These are phyloP conservation scores for Dasyurus viverrinus DNA, from an alignment of 2,113 vertebrate genomes.

Conservation along the genomic window DNA sequence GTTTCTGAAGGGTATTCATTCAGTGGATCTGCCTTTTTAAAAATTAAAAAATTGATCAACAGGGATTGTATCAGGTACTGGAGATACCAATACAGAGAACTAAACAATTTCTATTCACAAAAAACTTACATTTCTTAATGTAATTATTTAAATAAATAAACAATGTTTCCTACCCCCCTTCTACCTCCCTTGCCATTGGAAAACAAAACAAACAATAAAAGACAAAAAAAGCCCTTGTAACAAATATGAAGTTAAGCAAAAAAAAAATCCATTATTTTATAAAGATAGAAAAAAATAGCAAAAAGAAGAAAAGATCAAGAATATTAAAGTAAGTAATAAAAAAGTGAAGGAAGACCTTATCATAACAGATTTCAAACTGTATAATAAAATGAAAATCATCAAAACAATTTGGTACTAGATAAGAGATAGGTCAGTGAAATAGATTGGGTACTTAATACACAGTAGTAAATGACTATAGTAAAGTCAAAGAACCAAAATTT, in stretches of 20 bases:
- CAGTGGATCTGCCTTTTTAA: slow-evolving; percentile 12
- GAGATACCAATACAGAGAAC: not conserved
- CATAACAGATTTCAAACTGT: not conserved
- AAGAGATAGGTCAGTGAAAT: not conserved
- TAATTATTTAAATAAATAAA: not conserved
- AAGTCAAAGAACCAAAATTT: not conserved
- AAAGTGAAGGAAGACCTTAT: not conserved
- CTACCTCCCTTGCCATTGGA: not conserved
- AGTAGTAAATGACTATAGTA: not conserved
- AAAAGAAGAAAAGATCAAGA: not conserved
- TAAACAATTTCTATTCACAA: not conserved
- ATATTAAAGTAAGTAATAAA: not conserved
- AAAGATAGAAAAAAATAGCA: not conserved
- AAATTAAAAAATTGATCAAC: slow-evolving; percentile 25
- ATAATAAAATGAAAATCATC: not conserved
- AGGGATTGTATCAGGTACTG: not conserved
- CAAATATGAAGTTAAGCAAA: not conserved
- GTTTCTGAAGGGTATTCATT: slow-evolving; percentile 9
- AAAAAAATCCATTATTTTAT: not conserved
- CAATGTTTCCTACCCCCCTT: not conserved
- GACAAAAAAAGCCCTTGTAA: not conserved
- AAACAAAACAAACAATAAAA: not conserved
- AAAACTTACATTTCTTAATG: not conserved
- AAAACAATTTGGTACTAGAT: not conserved
- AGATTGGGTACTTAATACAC: not conserved